Percentiles rank a stretch among this genome's conserved stretches.
phyloP scores from a whole-genome alignment of 2,888 invertebrate genomes.

The Athetis lepigone region DNA sequence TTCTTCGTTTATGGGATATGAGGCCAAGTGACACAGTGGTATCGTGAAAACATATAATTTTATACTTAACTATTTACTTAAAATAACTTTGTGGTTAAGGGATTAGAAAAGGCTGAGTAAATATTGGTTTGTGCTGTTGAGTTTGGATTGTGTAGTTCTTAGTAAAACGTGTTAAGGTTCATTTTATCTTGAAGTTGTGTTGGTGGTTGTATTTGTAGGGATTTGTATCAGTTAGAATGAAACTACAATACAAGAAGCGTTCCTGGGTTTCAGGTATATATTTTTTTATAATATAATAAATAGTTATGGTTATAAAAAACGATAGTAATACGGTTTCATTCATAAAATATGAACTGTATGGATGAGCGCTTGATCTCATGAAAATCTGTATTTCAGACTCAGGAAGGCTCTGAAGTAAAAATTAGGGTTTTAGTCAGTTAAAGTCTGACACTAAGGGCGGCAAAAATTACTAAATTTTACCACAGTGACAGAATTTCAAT shows the following conservation, averaged over 20 bases:
- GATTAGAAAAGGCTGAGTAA: constrained; percentile 50
- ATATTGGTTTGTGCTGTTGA: not conserved
- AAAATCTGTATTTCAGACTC: too few relatives aligned
- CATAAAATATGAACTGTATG: too few relatives aligned
- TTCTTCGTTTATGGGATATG: constrained; percentile 81
- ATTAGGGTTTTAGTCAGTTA: too few relatives aligned
- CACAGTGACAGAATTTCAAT: too few relatives aligned
- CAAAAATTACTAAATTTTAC: too few relatives aligned
- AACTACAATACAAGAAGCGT: constrained; percentile 16
- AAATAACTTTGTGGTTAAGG: constrained; percentile 65
- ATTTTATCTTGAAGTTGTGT: not conserved
- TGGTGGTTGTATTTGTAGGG: too few relatives aligned
- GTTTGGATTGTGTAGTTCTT: not conserved
- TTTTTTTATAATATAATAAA: not conserved
- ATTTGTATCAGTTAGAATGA: constrained; percentile 10
- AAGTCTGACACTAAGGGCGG: too few relatives aligned
- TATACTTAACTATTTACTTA: constrained; percentile 56
- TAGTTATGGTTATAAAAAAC: too few relatives aligned
- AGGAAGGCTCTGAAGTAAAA: too few relatives aligned
- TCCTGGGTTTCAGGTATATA: not conserved
- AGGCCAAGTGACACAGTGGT: constrained; percentile 78
- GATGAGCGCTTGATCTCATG: too few relatives aligned
- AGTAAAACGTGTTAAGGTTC: not conserved
- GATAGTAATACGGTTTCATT: too few relatives aligned
- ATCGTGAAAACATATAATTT: constrained; percentile 80